phyloP scores from a whole-genome alignment of 1,140 invertebrate species.

The Maconellicoccus hirsutus region DNA sequence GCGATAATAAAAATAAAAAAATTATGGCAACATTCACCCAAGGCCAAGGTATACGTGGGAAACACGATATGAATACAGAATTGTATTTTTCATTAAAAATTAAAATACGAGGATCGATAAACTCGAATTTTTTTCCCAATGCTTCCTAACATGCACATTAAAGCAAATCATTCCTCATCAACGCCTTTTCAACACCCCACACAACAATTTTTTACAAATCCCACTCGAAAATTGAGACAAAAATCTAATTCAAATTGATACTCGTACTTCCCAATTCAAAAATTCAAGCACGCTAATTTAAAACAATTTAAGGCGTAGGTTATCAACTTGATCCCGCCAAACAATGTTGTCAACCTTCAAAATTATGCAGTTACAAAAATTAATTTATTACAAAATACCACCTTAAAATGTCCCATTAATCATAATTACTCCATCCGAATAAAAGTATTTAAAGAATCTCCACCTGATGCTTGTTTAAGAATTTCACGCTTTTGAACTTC shows the following conservation, averaged over 20 bases:
- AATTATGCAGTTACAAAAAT: constrained; percentile 11
- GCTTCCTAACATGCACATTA: background rate
- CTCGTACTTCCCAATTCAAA: no score
- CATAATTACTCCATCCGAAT: background rate
- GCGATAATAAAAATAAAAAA: background rate
- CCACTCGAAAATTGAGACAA: background rate
- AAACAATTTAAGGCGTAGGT: no score
- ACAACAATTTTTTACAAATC: background rate
- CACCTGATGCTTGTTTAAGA: background rate
- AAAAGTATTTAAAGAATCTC: background rate
- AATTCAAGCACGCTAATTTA: no score
- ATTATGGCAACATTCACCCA: background rate
- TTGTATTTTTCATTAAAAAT: background rate
- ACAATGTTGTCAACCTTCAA: constrained; percentile 1
- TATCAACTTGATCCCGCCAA: no score
- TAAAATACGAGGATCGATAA: background rate
- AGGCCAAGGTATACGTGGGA: background rate
- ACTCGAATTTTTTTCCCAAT: background rate
- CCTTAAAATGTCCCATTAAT: background rate
- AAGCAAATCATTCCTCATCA: background rate
- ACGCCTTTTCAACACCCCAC: background rate
- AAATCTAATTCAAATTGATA: no score
- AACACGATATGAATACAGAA: background rate
- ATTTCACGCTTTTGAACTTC: background rate
- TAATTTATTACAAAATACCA: background rate